Percentiles rank a stretch among this genome's conserved stretches.
Conservation (phyloP, 2,888 invertebrate genomes). For the Thereva unica region DNA sequence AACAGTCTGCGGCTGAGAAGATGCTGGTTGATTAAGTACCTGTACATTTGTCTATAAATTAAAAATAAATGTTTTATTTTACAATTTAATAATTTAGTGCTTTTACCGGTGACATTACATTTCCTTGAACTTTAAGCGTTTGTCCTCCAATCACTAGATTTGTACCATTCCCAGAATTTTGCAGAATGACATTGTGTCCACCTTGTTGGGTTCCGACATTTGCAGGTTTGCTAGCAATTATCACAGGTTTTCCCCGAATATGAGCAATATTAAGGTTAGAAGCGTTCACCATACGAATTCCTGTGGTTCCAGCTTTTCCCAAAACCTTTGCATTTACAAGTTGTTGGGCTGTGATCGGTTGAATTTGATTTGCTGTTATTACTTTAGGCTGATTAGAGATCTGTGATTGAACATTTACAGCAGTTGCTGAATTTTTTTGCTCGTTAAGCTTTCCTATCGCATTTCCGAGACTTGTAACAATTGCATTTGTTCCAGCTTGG, state of each 20-base stretch:
- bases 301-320: slow-evolving; percentile 48
- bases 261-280: slow-evolving; percentile 60
- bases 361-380: slow-evolving; percentile 44
- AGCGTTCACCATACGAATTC: slow-evolving; percentile 61
- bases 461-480: slow-evolving; percentile 44
- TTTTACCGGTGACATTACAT: slow-evolving; percentile 46
- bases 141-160: slow-evolving; percentile 55
- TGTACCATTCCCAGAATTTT: slow-evolving; percentile 45
- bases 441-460: slow-evolving; percentile 10
- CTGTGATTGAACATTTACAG: slow-evolving; percentile 25
- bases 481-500: slow-evolving; percentile 42
- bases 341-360: slow-evolving; percentile 55
- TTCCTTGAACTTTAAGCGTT: slow-evolving; percentile 55
- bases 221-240: slow-evolving; percentile 59
- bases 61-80: slow-evolving; percentile 3
- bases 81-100: neutral
- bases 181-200: slow-evolving; percentile 59
- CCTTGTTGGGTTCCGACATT: slow-evolving; percentile 43
- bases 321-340: slow-evolving; percentile 60
- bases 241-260: slow-evolving; percentile 63
- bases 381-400: slow-evolving; percentile 42
- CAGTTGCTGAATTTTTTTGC: slow-evolving; percentile 8
- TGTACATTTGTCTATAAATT: slow-evolving; percentile 44
- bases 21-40: slow-evolving; percentile 42
- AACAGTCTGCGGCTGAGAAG: slow-evolving; percentile 54